Percentiles rank a stretch among this genome's conserved stretches.
Evolutionary conservation across 2,888 invertebrate genomes (phyloP).

Genomic region (Bedellia somnulentella): DNA sequence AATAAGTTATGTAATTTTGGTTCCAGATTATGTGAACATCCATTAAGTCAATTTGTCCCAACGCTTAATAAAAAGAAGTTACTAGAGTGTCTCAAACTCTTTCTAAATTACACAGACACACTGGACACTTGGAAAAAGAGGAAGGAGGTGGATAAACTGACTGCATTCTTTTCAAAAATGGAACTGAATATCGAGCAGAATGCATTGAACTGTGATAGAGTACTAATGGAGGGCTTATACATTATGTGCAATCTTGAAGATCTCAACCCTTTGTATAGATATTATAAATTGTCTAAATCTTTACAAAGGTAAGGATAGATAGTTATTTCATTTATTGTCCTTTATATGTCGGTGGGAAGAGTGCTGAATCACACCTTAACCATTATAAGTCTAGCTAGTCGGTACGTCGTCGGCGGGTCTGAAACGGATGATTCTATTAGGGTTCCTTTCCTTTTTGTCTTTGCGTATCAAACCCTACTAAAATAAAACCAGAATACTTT

Average conservation of each 20-base stretch:
- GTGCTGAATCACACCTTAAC: too few species aligned
- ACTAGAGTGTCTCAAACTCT: slow-evolving; percentile 70
- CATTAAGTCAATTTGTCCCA: slow-evolving; percentile 63
- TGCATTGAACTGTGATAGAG: slow-evolving; percentile 26
- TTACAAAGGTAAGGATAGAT: slow-evolving; percentile 39
- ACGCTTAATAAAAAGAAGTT: slow-evolving; percentile 70
- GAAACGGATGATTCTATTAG: neutral
- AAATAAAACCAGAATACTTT: too few species aligned
- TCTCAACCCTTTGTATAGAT: slow-evolving; percentile 55
- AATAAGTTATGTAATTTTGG: too few species aligned
- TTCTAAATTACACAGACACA: slow-evolving; percentile 62
- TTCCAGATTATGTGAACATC: slow-evolving; percentile 63
- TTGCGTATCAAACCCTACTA: too few species aligned
- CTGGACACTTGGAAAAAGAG: slow-evolving; percentile 16
- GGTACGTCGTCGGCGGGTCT: too few species aligned
- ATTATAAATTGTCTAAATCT: slow-evolving; percentile 32
- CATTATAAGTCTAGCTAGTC: too few species aligned
- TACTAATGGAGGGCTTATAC: slow-evolving; percentile 68
- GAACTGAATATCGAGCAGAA: slow-evolving; percentile 9
- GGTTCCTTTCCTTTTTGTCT: slow-evolving; percentile 12
- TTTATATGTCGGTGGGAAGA: too few species aligned
- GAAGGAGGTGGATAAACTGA: slow-evolving; percentile 6
- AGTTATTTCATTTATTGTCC: neutral
- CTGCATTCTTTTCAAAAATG: slow-evolving; percentile 9
- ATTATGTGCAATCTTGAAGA: slow-evolving; percentile 68